phyloP scores from a whole-genome alignment of 2,888 invertebrate species.

The Tupiocoris notatus region DNA sequence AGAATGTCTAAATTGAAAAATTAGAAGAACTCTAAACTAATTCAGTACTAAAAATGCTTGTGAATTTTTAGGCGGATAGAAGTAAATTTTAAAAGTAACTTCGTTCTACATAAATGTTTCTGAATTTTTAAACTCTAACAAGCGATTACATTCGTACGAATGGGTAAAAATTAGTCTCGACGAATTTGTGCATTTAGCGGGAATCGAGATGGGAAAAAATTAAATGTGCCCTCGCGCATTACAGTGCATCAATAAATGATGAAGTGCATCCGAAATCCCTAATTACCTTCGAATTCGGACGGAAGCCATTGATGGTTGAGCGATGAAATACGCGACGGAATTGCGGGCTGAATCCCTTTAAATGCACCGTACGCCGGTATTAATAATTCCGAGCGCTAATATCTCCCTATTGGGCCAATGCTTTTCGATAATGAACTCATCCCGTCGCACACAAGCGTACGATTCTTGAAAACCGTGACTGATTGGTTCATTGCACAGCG shows the following conservation, averaged over 20 bases:
- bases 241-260: slow-evolving; percentile 26
- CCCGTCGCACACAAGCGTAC: not conserved
- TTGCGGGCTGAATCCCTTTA: slow-evolving; percentile 9
- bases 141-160: no score
- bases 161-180: no score
- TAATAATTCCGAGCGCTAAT: slow-evolving; percentile 22
- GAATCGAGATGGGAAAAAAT: slow-evolving; percentile 1
- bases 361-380: slow-evolving; percentile 36
- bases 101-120: no score
- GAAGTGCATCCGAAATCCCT: slow-evolving; percentile 20
- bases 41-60: no score
- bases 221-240: not conserved
- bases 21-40: no score
- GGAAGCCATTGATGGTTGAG: slow-evolving; percentile 25
- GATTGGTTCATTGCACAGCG: slow-evolving; percentile 1
- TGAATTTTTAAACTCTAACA: no score
- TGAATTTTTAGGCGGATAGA: no score
- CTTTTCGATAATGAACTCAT: slow-evolving; percentile 27
- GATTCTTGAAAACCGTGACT: slow-evolving; percentile 13
- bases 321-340: not conserved
- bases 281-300: slow-evolving; percentile 14
- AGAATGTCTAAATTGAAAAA: no score
- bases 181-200: no score
- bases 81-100: no score
- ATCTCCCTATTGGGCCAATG: slow-evolving; percentile 23